Base-by-base conservation (phyloP, 1,140 invertebrate species). In the Drosophila parabipectinata region DNA sequence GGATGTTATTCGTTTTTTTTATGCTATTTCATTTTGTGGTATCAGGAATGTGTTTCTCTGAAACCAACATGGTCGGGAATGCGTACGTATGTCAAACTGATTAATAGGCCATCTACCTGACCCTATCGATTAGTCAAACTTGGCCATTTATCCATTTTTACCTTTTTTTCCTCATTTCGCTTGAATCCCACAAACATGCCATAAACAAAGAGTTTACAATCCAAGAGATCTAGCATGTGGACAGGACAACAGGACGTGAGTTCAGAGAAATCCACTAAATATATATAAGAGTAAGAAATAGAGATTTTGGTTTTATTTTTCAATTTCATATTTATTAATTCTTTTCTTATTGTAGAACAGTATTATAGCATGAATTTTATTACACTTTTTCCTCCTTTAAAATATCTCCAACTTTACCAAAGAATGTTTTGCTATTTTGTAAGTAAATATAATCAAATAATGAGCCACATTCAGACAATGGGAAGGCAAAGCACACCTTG, bases 361-460 rank as follows among this genome's bases (percentile, higher is more conserved):
- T 44, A 18, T 18, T 44, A 9, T 10, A 0, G 44, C 44, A 21
- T 47, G 18, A 47, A 18, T 18, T 45, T 8, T 9, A 32, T 4
- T 3, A 32, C 9, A 9, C 4, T 47, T 10, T 21, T 1, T 45
- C 14, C 1, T 8, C 7, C 2, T 45, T 45, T 45, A 41, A 14
- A 39, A 39, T 12, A 12, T 4, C 12, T 1, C 10, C 28, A 12
- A 50, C 6, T 21, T 28, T 24, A 24, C 18, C 5, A 14, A 12
- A 32, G 24, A 18, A 26, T 30, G 28, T 41, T 26, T 28, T 12
- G 5, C 15, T 48, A 30, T 50, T 14, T 62, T 30, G 39, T 21
- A 15, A 66, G 71, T 32, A 37, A 34, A 8, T 37, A 34, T 77
- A 85, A 77, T 81, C 73, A 74, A 87, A 75, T 81, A 77, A 77